These are phyloP conservation scores for Clarias laeviceps DNA, from an alignment of 2,797 vertebrate genomes.

Conservation along the genomic window DNA sequence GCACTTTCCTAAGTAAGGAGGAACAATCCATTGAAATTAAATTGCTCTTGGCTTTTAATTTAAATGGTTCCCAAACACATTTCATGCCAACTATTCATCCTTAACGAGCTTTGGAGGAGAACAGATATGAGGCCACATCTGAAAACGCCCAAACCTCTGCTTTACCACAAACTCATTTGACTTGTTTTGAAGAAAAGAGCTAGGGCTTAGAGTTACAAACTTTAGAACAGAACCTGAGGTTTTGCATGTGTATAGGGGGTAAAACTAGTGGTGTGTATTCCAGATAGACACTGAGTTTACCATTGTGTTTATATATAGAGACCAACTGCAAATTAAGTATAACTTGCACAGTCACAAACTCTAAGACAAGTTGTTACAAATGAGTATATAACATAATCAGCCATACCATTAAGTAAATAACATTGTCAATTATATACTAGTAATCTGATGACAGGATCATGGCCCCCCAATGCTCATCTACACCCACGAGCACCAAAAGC, in stretches of 20 bases:
- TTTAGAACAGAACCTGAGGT: constrained; percentile 12
- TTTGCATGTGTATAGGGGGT: constrained; percentile 5
- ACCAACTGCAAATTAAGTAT: neutral
- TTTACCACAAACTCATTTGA: constrained; percentile 29
- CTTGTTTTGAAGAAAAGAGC: constrained; percentile 19
- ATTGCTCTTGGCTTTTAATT: constrained; percentile 32
- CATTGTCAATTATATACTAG: too few species aligned
- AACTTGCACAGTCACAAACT: neutral
- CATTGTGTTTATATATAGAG: neutral
- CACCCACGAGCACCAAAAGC: too few species aligned
- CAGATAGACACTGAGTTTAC: constrained; percentile 1
- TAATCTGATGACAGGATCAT: too few species aligned
- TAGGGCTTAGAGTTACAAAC: constrained; percentile 32
- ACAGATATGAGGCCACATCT: constrained; percentile 38
- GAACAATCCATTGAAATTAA: constrained; percentile 23
- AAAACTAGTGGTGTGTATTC: neutral
- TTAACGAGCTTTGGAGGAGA: constrained; percentile 33
- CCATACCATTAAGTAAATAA: too few species aligned
- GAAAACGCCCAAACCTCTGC: constrained; percentile 9
- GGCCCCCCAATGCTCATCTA: too few species aligned
- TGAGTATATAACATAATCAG: neutral
- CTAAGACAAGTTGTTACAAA: neutral
- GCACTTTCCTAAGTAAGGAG: constrained; percentile 31
- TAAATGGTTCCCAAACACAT: constrained; percentile 32
- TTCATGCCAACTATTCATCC: constrained; percentile 30